Conservation (phyloP, 2,113 vertebrate species). For the Gnathonemus longibarbis region DNA sequence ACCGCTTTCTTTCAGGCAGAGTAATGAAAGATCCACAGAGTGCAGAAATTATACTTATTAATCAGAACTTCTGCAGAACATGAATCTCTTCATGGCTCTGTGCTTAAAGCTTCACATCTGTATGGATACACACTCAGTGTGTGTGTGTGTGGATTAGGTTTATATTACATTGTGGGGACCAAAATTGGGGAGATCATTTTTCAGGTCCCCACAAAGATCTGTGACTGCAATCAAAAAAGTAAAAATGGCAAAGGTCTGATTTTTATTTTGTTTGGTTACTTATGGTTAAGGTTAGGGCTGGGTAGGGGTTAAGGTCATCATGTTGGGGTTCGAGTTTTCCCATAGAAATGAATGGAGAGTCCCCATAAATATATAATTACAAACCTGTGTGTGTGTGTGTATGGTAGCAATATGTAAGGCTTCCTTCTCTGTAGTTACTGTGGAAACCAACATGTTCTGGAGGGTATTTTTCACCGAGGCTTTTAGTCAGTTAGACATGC, state of each 20-base stretch:
- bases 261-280: too few species aligned
- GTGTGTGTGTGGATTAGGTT: background rate
- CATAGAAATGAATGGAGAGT: too few species aligned
- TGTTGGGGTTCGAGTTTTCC: too few species aligned
- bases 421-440: background rate
- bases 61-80: background rate
- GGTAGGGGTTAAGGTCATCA: too few species aligned
- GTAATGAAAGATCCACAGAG: background rate
- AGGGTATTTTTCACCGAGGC: background rate
- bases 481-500: background rate
- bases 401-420: background rate
- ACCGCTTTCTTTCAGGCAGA: background rate
- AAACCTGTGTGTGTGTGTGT: background rate
- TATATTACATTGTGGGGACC: too few species aligned
- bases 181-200: too few species aligned
- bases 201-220: too few species aligned
- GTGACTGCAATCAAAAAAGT: too few species aligned
- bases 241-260: too few species aligned
- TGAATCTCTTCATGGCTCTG: background rate
- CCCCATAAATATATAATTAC: too few species aligned
- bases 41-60: background rate
- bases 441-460: background rate
- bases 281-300: too few species aligned
- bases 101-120: background rate
- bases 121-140: background rate